Conservation (phyloP, 1,140 invertebrate genomes). For the Homarus americanus region DNA sequence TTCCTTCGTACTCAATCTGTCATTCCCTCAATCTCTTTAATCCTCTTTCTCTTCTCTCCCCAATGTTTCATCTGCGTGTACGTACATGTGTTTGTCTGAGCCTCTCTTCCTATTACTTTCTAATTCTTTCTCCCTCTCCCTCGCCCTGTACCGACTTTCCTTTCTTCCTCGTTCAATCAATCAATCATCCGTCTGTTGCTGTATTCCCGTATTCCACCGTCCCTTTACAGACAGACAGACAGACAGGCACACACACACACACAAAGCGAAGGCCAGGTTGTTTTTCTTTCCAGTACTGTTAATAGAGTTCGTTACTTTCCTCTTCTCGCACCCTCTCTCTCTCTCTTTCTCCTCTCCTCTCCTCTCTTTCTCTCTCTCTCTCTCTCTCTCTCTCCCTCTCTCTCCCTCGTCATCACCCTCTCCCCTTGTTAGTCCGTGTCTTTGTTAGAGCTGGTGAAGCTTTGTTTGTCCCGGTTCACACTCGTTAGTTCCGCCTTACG, state of each 20-base stretch:
- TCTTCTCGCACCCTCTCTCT: not conserved
- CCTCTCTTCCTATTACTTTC: too few relatives aligned
- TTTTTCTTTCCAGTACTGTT: not conserved
- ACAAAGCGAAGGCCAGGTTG: not conserved
- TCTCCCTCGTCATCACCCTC: not conserved
- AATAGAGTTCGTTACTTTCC: not conserved
- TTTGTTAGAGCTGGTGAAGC: not conserved
- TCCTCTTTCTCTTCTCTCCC: too few relatives aligned
- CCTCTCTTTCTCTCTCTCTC: too few relatives aligned
- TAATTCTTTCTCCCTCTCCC: too few relatives aligned
- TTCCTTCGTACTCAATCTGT: too few relatives aligned
- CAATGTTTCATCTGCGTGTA: too few relatives aligned
- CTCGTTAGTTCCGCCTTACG: slow-evolving; percentile 9
- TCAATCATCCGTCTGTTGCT: not conserved
- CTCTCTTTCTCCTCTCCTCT: not conserved
- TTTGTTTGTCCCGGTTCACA: slow-evolving; percentile 5
- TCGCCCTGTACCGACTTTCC: too few relatives aligned
- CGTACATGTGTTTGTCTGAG: too few relatives aligned
- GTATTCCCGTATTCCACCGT: not conserved
- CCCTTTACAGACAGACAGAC: too few relatives aligned
- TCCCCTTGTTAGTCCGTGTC: not conserved
- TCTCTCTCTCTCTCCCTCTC: not conserved
- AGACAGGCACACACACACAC: not conserved
- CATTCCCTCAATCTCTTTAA: too few relatives aligned
- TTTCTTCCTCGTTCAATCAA: not conserved